Evolutionary conservation across 2,797 vertebrate species (phyloP).

Genomic region (Pantherophis alleghaniensis): DNA sequence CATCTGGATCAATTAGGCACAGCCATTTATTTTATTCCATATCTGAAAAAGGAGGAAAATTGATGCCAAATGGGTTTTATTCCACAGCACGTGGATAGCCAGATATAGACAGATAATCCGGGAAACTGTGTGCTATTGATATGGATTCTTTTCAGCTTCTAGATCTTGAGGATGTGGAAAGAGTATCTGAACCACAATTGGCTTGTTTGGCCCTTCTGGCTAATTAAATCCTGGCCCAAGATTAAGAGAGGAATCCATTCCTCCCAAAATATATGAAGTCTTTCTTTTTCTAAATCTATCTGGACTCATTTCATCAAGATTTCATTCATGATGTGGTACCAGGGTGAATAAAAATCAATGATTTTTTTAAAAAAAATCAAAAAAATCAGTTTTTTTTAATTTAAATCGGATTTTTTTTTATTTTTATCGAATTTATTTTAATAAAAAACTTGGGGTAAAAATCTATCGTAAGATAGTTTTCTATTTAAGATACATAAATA

Average conservation of each 20-base stretch:
- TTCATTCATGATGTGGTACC: background rate
- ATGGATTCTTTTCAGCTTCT: background rate
- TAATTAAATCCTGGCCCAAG: background rate
- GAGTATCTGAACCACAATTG: background rate
- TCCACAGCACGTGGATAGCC: background rate
- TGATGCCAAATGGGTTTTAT: background rate
- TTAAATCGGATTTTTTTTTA: too few relatives aligned
- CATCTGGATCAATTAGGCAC: background rate
- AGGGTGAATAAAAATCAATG: too few relatives aligned
- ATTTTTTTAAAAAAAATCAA: too few relatives aligned
- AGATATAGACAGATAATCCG: background rate
- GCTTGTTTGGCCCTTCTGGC: background rate
- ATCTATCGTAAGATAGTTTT: too few relatives aligned
- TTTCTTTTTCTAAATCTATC: background rate
- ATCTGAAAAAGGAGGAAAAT: background rate
- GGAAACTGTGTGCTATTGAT: background rate
- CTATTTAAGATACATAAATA: too few relatives aligned
- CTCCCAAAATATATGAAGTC: background rate
- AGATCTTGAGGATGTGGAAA: background rate
- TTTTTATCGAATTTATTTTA: too few relatives aligned
- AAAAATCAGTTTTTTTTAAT: too few relatives aligned
- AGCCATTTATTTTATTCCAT: background rate
- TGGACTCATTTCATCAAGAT: background rate
- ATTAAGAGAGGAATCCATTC: background rate
- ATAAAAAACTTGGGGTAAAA: too few relatives aligned